phyloP scores from a whole-genome alignment of 2,888 invertebrate genomes.

The Metopia argyrocephala region DNA sequence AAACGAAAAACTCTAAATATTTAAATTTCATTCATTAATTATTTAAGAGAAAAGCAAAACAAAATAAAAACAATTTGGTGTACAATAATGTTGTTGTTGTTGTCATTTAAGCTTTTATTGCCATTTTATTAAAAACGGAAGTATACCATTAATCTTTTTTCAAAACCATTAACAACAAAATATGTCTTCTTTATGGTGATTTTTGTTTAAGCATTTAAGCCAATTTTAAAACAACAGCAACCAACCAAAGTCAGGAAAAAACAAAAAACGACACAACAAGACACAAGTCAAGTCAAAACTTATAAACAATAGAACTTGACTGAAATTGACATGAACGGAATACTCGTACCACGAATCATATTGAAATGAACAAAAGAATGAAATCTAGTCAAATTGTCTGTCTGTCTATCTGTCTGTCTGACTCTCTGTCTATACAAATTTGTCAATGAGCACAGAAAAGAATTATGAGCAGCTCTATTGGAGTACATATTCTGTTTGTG shows the following conservation, averaged over 20 bases:
- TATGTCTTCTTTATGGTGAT: conserved; percentile 24
- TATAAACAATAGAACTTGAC: conserved; percentile 18
- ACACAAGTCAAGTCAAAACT: conserved; percentile 11
- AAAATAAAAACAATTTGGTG: conserved; percentile 15
- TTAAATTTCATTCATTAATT: conserved; percentile 39
- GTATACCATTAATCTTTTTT: conserved; percentile 59
- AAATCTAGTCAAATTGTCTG: neutral
- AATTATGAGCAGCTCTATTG: conserved; percentile 1
- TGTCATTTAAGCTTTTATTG: conserved; percentile 2
- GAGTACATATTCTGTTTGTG: neutral
- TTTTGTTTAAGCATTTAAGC: conserved; percentile 16
- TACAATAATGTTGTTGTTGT: neutral
- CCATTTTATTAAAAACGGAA: conserved; percentile 52
- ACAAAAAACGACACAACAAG: conserved; percentile 1
- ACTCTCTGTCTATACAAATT: conserved; percentile 25
- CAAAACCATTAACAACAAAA: conserved; percentile 17
- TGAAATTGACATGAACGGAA: conserved; percentile 43
- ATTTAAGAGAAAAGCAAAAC: neutral
- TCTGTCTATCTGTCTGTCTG: no score
- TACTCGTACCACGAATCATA: neutral
- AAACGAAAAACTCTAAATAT: conserved; percentile 13
- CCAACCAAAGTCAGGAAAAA: neutral
- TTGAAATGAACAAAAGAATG: no score
- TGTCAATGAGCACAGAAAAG: conserved; percentile 42
- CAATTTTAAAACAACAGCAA: conserved; percentile 9